Evolutionary conservation across 1,140 invertebrate genomes (phyloP).

Genomic region (Lasioglossum albipes): DNA sequence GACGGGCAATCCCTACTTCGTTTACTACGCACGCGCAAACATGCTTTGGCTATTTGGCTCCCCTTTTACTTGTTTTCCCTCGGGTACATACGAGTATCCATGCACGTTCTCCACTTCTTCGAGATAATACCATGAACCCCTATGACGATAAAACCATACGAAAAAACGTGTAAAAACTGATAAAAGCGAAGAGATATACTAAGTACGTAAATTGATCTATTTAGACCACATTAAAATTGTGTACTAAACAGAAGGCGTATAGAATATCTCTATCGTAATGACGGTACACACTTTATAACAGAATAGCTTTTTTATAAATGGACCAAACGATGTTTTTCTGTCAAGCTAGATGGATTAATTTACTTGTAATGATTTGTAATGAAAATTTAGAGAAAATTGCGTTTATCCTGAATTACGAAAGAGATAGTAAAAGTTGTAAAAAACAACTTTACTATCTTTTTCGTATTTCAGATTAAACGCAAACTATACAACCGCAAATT

Average conservation of each 20-base stretch:
- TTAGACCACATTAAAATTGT: background rate
- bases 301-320: too few species aligned
- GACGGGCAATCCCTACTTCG: constrained; percentile 45
- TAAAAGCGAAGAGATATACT: background rate
- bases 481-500: too few species aligned
- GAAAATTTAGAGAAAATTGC: too few species aligned
- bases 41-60: background rate
- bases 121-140: constrained; percentile 24
- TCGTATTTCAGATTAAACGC: too few species aligned
- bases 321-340: too few species aligned
- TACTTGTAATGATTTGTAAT: too few species aligned
- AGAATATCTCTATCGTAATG: too few species aligned
- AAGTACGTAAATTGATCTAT: background rate
- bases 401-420: too few species aligned
- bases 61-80: background rate
- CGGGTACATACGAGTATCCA: constrained; percentile 23
- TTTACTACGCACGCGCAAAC: constrained; percentile 44
- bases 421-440: too few species aligned
- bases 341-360: too few species aligned
- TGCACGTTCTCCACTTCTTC: constrained; percentile 24
- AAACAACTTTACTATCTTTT: too few species aligned
- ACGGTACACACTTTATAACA: too few species aligned
- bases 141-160: background rate
- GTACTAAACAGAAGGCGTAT: background rate
- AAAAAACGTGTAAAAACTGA: background rate